Base-by-base conservation (phyloP, 2,888 invertebrate genomes). In the Slavum lentiscoides region DNA sequence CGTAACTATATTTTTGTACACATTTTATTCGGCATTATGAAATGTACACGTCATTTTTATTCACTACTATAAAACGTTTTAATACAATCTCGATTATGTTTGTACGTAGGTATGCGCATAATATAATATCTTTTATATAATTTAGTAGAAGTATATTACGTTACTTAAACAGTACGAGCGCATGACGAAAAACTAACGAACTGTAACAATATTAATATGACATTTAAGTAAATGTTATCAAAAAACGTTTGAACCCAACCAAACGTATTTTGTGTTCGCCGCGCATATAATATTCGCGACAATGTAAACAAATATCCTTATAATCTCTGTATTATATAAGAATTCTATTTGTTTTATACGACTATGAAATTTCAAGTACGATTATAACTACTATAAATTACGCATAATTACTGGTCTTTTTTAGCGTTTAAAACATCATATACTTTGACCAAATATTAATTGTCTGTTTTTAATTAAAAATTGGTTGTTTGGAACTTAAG, bases 221-320 rank as follows among this genome's bases (percentile, higher is more conserved):
- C 53, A 74, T 74, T 74, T 74, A 74, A 74, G 37, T 55, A 64
- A 74, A 74, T 62, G 62, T 74, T 74, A 53, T 53, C 55, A 17
- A 55, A 62, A 74, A 62, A 53, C 53, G 30, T 53, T 69, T 64
- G 49, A 64, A 74, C 53, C 53, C 4, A 30, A 64, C 15, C 61
- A n/a, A 49, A 62, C n/a, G n/a, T 13, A 53, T 74, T n/a, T 49
- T 62, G 30, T 74, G 49, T 62, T 73, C 61, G 61, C 43, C 6
- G 13, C 11, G 13, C 30, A 21, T 19, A n/a, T 23, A 13, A 13
- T 23, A 23, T 23, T 3, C 23, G 5, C 53, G 8, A 19, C 53
- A 2, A 23, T 53, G 23, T 49, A 49, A 49, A 67, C 49, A 49
- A 11, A 67, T 49, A 53, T 15, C 6, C 23, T 53, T 2, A 49